A percentile compares a stretch with the other conserved stretches of the same genome.
These are phyloP conservation scores for Diorhabda elongata DNA, from an alignment of 1,140 invertebrate species.

Conservation along the genomic window DNA sequence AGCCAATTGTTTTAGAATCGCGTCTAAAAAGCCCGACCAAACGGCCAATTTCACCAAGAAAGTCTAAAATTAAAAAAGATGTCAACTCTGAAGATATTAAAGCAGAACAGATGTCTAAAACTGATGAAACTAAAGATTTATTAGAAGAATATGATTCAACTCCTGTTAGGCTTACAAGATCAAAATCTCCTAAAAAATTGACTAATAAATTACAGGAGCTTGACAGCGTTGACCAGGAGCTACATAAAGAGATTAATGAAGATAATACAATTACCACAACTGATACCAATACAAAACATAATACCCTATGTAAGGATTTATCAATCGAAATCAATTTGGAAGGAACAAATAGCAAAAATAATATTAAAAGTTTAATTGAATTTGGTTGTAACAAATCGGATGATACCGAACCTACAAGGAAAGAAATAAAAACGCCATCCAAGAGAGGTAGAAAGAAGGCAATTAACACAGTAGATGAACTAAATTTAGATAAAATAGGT, in stretches of 20 bases:
- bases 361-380: not conserved
- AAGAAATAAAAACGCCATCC: not conserved
- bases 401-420: not conserved
- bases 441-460: not conserved
- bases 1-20: not conserved
- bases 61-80: not conserved
- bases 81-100: not conserved
- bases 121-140: not conserved
- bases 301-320: not conserved
- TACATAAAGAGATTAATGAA: not conserved
- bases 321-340: not conserved
- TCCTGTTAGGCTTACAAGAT: not conserved
- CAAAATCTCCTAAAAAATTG: not conserved
- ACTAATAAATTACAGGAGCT: no score
- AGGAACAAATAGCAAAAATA: not conserved
- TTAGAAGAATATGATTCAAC: not conserved
- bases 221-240: no score
- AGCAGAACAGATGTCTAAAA: not conserved
- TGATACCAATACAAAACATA: not conserved
- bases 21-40: not conserved
- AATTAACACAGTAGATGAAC: not conserved
- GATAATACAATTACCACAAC: not conserved
- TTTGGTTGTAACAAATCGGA: not conserved
- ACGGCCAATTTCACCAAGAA: not conserved
- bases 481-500: not conserved